These are phyloP conservation scores for Terebella lapidaria DNA, from an alignment of 2,888 invertebrate genomes.

Conservation along the genomic window DNA sequence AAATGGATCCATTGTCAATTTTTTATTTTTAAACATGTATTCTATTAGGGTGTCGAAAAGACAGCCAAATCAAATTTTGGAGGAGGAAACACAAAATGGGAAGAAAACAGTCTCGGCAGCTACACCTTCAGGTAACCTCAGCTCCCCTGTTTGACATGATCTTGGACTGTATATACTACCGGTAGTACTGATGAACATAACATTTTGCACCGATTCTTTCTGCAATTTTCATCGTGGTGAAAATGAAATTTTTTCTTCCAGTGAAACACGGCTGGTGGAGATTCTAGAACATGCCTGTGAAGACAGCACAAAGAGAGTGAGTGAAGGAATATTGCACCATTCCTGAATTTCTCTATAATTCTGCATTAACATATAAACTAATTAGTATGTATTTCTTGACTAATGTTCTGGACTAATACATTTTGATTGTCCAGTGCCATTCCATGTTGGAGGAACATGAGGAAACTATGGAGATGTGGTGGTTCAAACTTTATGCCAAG, in stretches of 20 bases:
- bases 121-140: conserved; percentile 37
- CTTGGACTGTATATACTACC: too few species aligned
- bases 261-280: conserved; percentile 85
- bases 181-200: too few species aligned
- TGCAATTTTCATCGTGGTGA: neutral
- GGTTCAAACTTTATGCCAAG: conserved; percentile 64
- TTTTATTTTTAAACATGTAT: neutral
- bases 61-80: conserved; percentile 46
- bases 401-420: too few species aligned
- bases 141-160: too few species aligned
- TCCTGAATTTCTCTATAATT: too few species aligned
- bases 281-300: conserved; percentile 83
- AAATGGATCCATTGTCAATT: neutral
- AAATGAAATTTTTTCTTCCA: conserved; percentile 29
- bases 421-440: conserved; percentile 69
- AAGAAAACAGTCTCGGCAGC: conserved; percentile 40
- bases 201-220: neutral
- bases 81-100: conserved; percentile 49
- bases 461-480: conserved; percentile 80
- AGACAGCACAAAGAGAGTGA: conserved; percentile 58
- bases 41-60: conserved; percentile 33
- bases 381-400: too few species aligned
- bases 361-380: too few species aligned
- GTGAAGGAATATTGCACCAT: too few species aligned
- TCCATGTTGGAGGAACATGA: conserved; percentile 79